Percentiles rank a stretch among this genome's conserved stretches.
Evolutionary conservation across 2,888 invertebrate species (phyloP).

Genomic region (Linnaemya vulpina): DNA sequence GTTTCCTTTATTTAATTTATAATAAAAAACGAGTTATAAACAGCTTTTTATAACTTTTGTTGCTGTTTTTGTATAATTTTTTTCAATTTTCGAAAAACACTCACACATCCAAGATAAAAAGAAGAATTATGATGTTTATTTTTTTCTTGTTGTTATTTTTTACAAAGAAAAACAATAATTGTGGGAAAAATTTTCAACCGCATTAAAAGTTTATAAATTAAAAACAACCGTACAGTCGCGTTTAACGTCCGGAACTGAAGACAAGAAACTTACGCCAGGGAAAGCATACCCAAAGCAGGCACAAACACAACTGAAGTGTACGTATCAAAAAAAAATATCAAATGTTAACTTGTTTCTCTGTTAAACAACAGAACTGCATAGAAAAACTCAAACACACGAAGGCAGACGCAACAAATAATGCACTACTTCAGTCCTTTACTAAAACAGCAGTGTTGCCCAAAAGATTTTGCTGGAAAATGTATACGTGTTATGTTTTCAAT

Average conservation of each 20-base stretch:
- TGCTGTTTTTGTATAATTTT: conserved; percentile 28
- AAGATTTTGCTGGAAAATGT: too few species aligned
- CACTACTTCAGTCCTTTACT: conserved; percentile 22
- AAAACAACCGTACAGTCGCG: conserved; percentile 74
- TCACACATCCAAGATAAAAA: conserved; percentile 10
- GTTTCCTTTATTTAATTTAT: conserved; percentile 26
- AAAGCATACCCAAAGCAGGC: conserved; percentile 54
- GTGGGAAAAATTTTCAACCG: conserved; percentile 62
- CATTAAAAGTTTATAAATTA: conserved; percentile 47
- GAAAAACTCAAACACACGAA: neutral
- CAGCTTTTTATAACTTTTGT: conserved; percentile 55
- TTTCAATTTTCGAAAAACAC: conserved; percentile 27
- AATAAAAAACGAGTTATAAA: conserved; percentile 55
- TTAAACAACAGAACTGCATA: conserved; percentile 56
- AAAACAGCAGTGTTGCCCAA: conserved; percentile 12
- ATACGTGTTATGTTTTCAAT: too few species aligned
- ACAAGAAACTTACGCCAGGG: conserved; percentile 68
- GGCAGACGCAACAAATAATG: conserved; percentile 7
- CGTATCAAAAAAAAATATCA: neutral
- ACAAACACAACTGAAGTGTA: conserved; percentile 17
- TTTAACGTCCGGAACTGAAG: conserved; percentile 75
- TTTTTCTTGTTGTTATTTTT: conserved; percentile 46
- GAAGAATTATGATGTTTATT: conserved; percentile 36
- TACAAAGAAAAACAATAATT: conserved; percentile 68
- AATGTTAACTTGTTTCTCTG: conserved; percentile 35